Evolutionary conservation across 2,888 invertebrate species (phyloP), one percentile per base, ranked within the genome.

Genomic region (Koerneria pararmatus): DNA sequence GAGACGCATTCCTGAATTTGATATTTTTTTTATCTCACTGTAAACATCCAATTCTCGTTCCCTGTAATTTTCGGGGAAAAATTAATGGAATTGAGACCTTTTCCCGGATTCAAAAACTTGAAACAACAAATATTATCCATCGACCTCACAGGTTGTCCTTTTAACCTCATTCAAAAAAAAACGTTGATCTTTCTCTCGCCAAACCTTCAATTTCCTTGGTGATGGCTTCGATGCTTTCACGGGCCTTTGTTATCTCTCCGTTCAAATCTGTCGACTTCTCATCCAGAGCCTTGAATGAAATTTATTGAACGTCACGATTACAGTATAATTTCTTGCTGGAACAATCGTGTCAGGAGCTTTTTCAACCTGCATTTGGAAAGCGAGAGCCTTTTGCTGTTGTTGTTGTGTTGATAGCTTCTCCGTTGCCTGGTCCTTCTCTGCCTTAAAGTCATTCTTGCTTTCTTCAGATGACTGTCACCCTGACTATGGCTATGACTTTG

Each of bases 1-100:
- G 0, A 90, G 88, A 63, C 88, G 78, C 95, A 95, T 95, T 0
- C 91, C 91, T 84, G n/a, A n/a, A n/a, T n/a, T n/a, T n/a, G n/a
- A n/a, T n/a, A n/a, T n/a, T n/a, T n/a, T n/a, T n/a, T n/a, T n/a
- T n/a, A n/a, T n/a, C n/a, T n/a, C n/a, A n/a, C n/a, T n/a, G n/a
- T n/a, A n/a, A n/a, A n/a, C n/a, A n/a, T n/a, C n/a, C n/a, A n/a
- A n/a, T n/a, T n/a, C n/a, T n/a, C n/a, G n/a, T n/a, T n/a, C n/a
- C n/a, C n/a, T n/a, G n/a, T n/a, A n/a, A n/a, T n/a, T n/a, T n/a
- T n/a, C n/a, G n/a, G n/a, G n/a, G n/a, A n/a, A n/a, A n/a, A n/a
- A n/a, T n/a, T n/a, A n/a, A n/a, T n/a, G n/a, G n/a, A n/a, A n/a
- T n/a, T n/a, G n/a, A n/a, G n/a, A 98, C 97, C 67, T 98, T 98